These are phyloP conservation scores for Nannospalax galili DNA, from an alignment of 2,113 vertebrate species.

Conservation along the genomic window DNA sequence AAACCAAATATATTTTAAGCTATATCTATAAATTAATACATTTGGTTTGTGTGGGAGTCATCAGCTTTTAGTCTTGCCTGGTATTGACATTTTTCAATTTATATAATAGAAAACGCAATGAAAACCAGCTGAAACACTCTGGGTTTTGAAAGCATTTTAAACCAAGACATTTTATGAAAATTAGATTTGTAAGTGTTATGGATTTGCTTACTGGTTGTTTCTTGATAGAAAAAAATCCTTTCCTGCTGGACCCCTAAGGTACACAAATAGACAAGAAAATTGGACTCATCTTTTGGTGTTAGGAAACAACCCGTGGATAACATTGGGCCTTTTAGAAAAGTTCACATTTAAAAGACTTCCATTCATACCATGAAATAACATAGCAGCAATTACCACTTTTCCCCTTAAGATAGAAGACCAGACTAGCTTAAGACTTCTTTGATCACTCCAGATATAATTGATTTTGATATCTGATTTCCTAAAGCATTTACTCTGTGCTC, in stretches of 20 bases:
- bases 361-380: conserved; percentile 51
- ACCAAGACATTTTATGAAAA: conserved; percentile 38
- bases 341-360: conserved; percentile 41
- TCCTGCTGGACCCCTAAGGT: neutral
- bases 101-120: conserved; percentile 20
- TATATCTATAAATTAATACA: neutral
- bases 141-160: conserved; percentile 52
- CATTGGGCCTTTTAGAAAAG: conserved; percentile 17
- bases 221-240: neutral
- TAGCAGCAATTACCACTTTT: conserved; percentile 16
- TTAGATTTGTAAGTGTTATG: conserved; percentile 35
- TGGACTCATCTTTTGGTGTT: conserved; percentile 25
- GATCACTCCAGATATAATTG: conserved; percentile 42
- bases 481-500: conserved; percentile 21
- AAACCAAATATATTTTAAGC: conserved; percentile 20
- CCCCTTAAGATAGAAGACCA: conserved; percentile 35
- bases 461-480: conserved; percentile 43
- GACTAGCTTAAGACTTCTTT: conserved; percentile 41
- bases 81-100: neutral
- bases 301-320: conserved; percentile 1
- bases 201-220: conserved; percentile 38
- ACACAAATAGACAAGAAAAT: conserved; percentile 11
- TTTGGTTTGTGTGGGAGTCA: neutral
- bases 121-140: neutral
- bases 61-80: neutral